Conservation (phyloP, 2,113 vertebrate species). For the Tragelaphus imberbis region DNA sequence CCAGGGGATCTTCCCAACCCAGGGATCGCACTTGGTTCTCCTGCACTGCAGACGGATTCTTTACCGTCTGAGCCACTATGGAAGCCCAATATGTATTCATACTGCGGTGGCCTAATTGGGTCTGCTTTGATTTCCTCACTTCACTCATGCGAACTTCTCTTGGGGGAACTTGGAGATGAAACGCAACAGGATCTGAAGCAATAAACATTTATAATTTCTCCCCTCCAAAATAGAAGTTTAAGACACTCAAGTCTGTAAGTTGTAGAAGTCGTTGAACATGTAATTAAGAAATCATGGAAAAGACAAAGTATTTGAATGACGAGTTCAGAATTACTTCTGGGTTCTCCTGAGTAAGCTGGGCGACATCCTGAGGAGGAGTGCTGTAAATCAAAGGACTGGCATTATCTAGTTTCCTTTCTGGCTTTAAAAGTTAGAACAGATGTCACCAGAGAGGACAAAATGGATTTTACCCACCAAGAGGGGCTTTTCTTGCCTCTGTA, state of each 20-base stretch:
- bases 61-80: not conserved
- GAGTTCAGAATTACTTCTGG: slow-evolving; percentile 45
- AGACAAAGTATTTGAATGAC: slow-evolving; percentile 45
- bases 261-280: slow-evolving; percentile 50
- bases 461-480: slow-evolving; percentile 89
- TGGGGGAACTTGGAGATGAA: slow-evolving; percentile 26
- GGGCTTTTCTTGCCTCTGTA: slow-evolving; percentile 92
- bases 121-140: slow-evolving; percentile 35
- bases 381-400: slow-evolving; percentile 94
- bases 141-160: slow-evolving; percentile 27
- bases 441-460: slow-evolving; percentile 94
- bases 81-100: not conserved
- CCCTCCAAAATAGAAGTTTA: not conserved
- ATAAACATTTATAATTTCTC: slow-evolving; percentile 49
- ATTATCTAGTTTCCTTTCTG: slow-evolving; percentile 93
- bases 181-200: slow-evolving; percentile 1
- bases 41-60: not conserved
- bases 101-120: not conserved
- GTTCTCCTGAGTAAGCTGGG: slow-evolving; percentile 32
- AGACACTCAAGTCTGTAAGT: slow-evolving; percentile 44
- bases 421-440: slow-evolving; percentile 95
- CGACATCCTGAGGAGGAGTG: slow-evolving; percentile 71
- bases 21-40: not conserved
- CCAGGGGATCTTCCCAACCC: not conserved
- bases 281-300: slow-evolving; percentile 62